phyloP scores from a whole-genome alignment of 2,888 invertebrate species.

The Pherbina coryleti region DNA sequence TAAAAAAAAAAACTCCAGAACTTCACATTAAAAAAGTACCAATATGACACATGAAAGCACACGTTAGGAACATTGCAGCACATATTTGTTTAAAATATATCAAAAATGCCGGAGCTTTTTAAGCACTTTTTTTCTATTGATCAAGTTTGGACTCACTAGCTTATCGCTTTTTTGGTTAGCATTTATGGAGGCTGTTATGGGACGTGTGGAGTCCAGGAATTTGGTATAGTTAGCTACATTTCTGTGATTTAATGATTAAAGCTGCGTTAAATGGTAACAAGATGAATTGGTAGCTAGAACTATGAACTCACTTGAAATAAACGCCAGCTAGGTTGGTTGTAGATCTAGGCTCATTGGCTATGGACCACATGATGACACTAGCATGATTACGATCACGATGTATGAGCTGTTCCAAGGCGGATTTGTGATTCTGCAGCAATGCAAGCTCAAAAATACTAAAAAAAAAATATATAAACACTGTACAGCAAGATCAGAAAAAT shows the following conservation, averaged over 20 bases:
- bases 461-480: background rate
- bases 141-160: slow-evolving; percentile 70
- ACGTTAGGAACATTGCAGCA: no score
- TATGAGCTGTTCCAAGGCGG: slow-evolving; percentile 87
- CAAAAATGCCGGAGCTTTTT: no score
- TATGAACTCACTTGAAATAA: slow-evolving; percentile 80
- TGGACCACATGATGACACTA: slow-evolving; percentile 95
- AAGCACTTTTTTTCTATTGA: no score
- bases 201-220: slow-evolving; percentile 82
- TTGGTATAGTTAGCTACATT: slow-evolving; percentile 82
- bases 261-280: background rate
- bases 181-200: slow-evolving; percentile 86
- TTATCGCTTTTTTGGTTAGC: slow-evolving; percentile 74
- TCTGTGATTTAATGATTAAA: slow-evolving; percentile 66
- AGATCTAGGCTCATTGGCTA: slow-evolving; percentile 93
- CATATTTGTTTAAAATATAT: no score
- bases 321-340: slow-evolving; percentile 75
- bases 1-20: no score
- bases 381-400: slow-evolving; percentile 94
- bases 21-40: no score
- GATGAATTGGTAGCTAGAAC: background rate
- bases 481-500: background rate
- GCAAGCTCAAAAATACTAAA: slow-evolving; percentile 76
- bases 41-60: no score
- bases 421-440: slow-evolving; percentile 83